Conservation (phyloP, 2,113 vertebrate genomes). For the Phalacrocorax pelagicus region DNA sequence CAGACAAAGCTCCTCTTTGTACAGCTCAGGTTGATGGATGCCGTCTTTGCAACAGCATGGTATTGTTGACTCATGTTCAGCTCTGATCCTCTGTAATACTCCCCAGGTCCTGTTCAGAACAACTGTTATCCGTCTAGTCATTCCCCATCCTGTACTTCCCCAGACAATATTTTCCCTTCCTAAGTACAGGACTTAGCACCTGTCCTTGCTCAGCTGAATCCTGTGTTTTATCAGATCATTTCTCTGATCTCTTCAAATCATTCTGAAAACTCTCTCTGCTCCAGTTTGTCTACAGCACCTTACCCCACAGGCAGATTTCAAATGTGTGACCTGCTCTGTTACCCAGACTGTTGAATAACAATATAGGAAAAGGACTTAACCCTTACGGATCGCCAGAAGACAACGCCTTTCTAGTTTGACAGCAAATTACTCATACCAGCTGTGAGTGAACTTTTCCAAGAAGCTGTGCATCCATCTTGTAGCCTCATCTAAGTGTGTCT, state of each 20-base stretch:
- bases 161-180: neutral
- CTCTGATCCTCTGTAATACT: conserved; percentile 25
- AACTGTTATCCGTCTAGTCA: neutral
- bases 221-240: neutral
- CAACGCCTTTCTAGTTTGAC: neutral
- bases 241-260: neutral
- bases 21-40: neutral
- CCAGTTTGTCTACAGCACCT: neutral
- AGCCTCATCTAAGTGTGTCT: neutral
- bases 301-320: neutral
- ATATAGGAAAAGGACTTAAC: neutral
- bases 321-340: neutral
- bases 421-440: neutral
- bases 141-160: neutral
- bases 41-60: neutral
- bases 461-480: neutral
- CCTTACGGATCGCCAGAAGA: neutral
- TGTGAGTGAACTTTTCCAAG: neutral
- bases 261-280: neutral
- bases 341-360: neutral
- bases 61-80: conserved; percentile 22
- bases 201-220: neutral
- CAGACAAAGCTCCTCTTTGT: neutral
- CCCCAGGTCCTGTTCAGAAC: neutral
- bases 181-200: conserved; percentile 10